Evolutionary conservation across 2,113 vertebrate species (phyloP), one percentile per base, ranked within the genome.

Genomic region (Acrocephalus arundinaceus): DNA sequence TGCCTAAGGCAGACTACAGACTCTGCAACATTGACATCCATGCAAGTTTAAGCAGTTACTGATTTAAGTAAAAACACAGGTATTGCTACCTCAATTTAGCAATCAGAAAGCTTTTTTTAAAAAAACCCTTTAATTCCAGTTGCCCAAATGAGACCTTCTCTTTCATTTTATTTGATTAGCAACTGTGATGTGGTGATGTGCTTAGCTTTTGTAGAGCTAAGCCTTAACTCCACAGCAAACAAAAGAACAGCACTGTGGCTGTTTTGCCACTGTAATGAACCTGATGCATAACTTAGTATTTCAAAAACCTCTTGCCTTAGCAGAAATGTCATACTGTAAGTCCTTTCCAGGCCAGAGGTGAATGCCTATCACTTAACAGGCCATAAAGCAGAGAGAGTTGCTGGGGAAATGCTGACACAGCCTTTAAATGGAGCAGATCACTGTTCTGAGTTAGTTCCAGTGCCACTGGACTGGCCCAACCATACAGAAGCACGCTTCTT

Each of bases 181-280:
- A 62, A 59, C 33, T 6, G 13, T 6, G 58, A 71, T 11, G 73
- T 3, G 58, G 10, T 7, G 68, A 73, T 10, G 72, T 2, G 66
- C 57, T 87, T 15, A 8, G 88, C 82, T 75, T 93, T 94, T 92
- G 52, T 33, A 31, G 55, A 48, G 94, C 52, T 96, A 95, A 96
- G 91, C 91, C 83, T 55, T 28, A 75, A 85, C 66, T 45, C 61
- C 79, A 14, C 11, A 6, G 28, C 86, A 70, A 73, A 96, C 96
- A 96, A 96, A 95, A 96, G 93, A 94, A 95, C 15, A 88, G 89
- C 96, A 45, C 76, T 0, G 86, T 86, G 86, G 93, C 89, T 62
- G 55, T 96, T 96, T 94, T 94, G 86, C 91, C 94, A 61, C 89
- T 77, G 9, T 30, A 51, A 66, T 67, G 92, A 93, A 68, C 72